phyloP scores from a whole-genome alignment of 2,888 invertebrate species.

The Trissonchulus latispiculum region DNA sequence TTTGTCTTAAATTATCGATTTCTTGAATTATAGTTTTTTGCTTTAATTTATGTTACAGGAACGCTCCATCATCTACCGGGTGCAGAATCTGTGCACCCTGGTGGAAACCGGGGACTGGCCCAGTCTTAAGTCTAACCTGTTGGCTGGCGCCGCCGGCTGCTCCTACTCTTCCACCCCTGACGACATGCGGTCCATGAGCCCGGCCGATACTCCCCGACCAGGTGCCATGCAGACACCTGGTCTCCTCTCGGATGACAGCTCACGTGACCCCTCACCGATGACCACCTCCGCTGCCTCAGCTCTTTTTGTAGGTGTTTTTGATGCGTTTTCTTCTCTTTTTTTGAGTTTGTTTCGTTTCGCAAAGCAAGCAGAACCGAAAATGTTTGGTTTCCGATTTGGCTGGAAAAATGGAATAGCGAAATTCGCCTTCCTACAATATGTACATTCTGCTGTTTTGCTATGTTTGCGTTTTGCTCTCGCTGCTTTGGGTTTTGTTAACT shows the following conservation, averaged over 20 bases:
- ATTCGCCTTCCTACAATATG: too few relatives aligned
- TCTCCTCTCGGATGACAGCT: neutral
- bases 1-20: too few relatives aligned
- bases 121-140: slow-evolving; percentile 25
- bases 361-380: too few relatives aligned
- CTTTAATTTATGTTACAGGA: slow-evolving; percentile 44
- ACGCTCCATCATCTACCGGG: slow-evolving; percentile 44
- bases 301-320: too few relatives aligned
- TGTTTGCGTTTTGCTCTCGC: too few relatives aligned
- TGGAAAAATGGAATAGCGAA: too few relatives aligned
- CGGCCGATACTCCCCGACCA: slow-evolving; percentile 16
- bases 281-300: neutral
- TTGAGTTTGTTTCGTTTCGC: too few relatives aligned
- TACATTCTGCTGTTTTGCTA: too few relatives aligned
- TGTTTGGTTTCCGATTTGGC: too few relatives aligned
- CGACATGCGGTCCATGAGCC: neutral
- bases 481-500: too few relatives aligned
- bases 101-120: slow-evolving; percentile 47
- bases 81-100: slow-evolving; percentile 46
- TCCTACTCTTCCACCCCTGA: slow-evolving; percentile 12
- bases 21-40: too few relatives aligned
- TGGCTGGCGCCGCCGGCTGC: neutral
- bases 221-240: slow-evolving; percentile 2
- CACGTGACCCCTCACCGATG: neutral
- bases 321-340: too few relatives aligned